These are phyloP conservation scores for Thaumatotibia leucotreta DNA, from an alignment of 1,140 invertebrate genomes.

Conservation along the genomic window DNA sequence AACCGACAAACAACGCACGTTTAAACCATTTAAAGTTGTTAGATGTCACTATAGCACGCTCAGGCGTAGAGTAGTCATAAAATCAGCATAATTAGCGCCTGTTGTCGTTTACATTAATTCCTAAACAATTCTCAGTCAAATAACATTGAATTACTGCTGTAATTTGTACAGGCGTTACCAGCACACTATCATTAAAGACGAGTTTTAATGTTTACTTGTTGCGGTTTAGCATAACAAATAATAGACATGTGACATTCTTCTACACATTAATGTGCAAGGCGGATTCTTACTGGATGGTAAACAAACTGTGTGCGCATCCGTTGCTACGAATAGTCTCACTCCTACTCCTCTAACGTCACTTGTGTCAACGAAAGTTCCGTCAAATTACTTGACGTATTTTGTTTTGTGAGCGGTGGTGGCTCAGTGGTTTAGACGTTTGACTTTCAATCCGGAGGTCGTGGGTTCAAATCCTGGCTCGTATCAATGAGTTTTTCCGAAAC, in stretches of 20 bases:
- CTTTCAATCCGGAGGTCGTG: no score
- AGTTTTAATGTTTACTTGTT: conserved; percentile 36
- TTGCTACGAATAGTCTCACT: not conserved
- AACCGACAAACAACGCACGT: conserved; percentile 1
- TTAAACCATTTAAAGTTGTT: conserved; percentile 16
- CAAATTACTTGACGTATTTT: no score
- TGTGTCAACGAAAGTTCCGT: not conserved
- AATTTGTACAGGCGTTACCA: conserved; percentile 43
- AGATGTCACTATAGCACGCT: conserved; percentile 18
- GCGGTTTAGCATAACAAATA: conserved; percentile 62
- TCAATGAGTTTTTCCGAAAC: no score
- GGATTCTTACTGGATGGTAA: conserved; percentile 29
- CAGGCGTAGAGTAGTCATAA: conserved; percentile 24
- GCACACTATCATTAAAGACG: conserved; percentile 42
- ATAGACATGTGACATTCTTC: conserved; percentile 46
- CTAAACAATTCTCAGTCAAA: conserved; percentile 42
- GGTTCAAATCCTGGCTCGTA: no score
- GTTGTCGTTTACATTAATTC: conserved; percentile 40
- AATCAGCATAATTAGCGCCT: conserved; percentile 43
- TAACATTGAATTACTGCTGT: conserved; percentile 46
- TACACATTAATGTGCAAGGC: conserved; percentile 22
- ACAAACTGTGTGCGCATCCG: conserved; percentile 16
- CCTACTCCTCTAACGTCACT: not conserved
- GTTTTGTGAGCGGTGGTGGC: no score
- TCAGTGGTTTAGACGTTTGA: no score